phyloP scores from a whole-genome alignment of 2,113 vertebrate genomes.

The Pelobates fuscus region DNA sequence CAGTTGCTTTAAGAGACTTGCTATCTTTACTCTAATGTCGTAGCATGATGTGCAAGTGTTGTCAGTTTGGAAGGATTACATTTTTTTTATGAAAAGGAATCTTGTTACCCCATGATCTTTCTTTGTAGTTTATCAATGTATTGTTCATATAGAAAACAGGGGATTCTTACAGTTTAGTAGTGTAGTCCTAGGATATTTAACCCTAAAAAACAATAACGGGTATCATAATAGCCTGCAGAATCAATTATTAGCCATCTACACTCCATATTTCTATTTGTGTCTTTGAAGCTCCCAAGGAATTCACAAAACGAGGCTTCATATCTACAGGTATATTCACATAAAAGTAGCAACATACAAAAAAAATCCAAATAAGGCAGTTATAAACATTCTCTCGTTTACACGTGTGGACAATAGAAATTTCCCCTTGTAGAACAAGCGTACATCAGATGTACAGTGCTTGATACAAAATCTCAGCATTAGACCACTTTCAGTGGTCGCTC shows the following conservation, averaged over 20 bases:
- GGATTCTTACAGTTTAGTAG: slow-evolving; percentile 75
- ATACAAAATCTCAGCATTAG: slow-evolving; percentile 58
- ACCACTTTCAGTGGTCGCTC: slow-evolving; percentile 43
- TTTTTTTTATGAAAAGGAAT: slow-evolving; percentile 62
- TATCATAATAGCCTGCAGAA: slow-evolving; percentile 68
- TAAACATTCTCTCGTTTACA: slow-evolving; percentile 81
- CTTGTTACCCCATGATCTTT: slow-evolving; percentile 60
- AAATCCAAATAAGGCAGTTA: slow-evolving; percentile 90
- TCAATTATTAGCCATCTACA: slow-evolving; percentile 68
- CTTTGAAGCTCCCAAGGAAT: slow-evolving; percentile 63
- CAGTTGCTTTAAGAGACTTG: slow-evolving; percentile 56
- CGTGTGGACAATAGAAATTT: slow-evolving; percentile 81
- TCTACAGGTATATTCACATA: slow-evolving; percentile 87
- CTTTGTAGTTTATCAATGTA: slow-evolving; percentile 68
- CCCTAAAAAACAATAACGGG: slow-evolving; percentile 75
- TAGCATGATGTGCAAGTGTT: slow-evolving; percentile 67
- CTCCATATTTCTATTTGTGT: slow-evolving; percentile 60
- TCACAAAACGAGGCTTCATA: slow-evolving; percentile 70
- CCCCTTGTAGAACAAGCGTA: slow-evolving; percentile 79
- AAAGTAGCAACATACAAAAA: slow-evolving; percentile 98
- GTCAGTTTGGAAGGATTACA: slow-evolving; percentile 67
- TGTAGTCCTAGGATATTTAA: slow-evolving; percentile 76
- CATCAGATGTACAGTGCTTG: slow-evolving; percentile 70
- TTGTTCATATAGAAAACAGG: slow-evolving; percentile 74
- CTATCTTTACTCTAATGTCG: slow-evolving; percentile 47